Base-by-base conservation (phyloP, 2,797 vertebrate genomes). In the Morelia viridis region DNA sequence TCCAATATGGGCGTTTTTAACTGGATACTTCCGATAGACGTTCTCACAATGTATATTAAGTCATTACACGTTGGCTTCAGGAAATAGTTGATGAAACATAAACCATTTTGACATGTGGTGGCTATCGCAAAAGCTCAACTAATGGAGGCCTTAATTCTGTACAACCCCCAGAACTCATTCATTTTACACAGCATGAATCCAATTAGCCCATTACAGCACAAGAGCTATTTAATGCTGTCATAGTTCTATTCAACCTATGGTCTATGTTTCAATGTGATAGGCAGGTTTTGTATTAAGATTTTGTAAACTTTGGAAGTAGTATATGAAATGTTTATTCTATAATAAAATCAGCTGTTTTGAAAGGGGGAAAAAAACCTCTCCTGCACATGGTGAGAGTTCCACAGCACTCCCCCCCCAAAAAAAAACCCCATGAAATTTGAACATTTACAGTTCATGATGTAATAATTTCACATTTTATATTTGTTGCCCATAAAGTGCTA, bases 81-180 rank as follows among this genome's bases (percentile, higher is more conserved):
- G 89, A 83, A 86, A 62, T 64, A 57, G 89, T 24, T 57, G 85
- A 87, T 64, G 50, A 87, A 87, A 92, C 17, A 12, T 58, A 80
- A 90, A 92, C 58, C 58, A 56, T 92, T 92, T 83, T 90, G 89
- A 87, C 84, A 90, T 62, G 89, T 62, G 85, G 65, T 90, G 46
- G 28, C 85, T 92, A 90, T 87, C 65, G n/a, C 65, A 92, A 68
- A 90, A 87, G 65, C 24, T 87, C 68, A 87, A 85, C 46, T 90
- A 87, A 92, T 92, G 84, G 92, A 90, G 68, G 58, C 85, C 71
- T 87, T 92, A 89, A 90, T 87, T 92, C 71, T 83, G 13, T n/a
- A 50, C 89, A 87, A 83, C 10, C 46, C 35, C 57, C 7, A 15
- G 31, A 53, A 83, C 31, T 92, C 85, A 83, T 56, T 92, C 92